A percentile compares a stretch with the other conserved stretches of the same genome.
phyloP scores from a whole-genome alignment of 2,797 vertebrate species.

The Esox masquinongy region DNA sequence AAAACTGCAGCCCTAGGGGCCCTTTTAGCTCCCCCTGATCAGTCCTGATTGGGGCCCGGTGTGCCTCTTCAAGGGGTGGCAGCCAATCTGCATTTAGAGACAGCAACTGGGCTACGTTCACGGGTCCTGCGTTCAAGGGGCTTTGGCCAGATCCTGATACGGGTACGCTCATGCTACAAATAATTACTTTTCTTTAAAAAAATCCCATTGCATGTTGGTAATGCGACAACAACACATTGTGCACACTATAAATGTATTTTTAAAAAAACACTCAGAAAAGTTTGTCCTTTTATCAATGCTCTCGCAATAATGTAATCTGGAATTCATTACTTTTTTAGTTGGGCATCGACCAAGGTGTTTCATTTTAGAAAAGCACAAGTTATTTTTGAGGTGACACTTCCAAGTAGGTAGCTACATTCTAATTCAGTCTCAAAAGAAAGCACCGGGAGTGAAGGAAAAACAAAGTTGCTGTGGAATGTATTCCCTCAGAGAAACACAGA shows the following conservation, averaged over 20 bases:
- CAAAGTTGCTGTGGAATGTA: slow-evolving; percentile 48
- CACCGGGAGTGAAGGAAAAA: slow-evolving; percentile 48
- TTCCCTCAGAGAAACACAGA: slow-evolving; percentile 42
- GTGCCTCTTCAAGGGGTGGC: too few species aligned
- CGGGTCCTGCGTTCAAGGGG: too few species aligned
- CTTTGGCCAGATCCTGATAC: too few species aligned
- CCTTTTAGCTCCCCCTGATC: too few species aligned
- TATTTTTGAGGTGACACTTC: slow-evolving; percentile 50
- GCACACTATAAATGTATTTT: neutral
- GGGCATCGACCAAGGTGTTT: slow-evolving; percentile 45
- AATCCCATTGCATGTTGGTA: too few species aligned
- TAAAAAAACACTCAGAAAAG: slow-evolving; percentile 11
- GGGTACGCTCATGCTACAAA: too few species aligned
- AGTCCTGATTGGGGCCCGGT: too few species aligned
- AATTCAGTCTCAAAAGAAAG: slow-evolving; percentile 49
- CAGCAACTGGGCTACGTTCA: too few species aligned
- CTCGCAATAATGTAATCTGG: slow-evolving; percentile 54
- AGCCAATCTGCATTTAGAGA: too few species aligned
- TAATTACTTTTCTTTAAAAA: too few species aligned
- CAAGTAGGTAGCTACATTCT: slow-evolving; percentile 64
- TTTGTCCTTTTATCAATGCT: slow-evolving; percentile 26
- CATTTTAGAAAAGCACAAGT: slow-evolving; percentile 48
- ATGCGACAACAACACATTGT: neutral
- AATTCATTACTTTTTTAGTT: slow-evolving; percentile 63
- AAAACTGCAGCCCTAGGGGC: too few species aligned